Evolutionary conservation across 2,113 vertebrate genomes (phyloP).

Genomic region (Pantherophis guttatus): DNA sequence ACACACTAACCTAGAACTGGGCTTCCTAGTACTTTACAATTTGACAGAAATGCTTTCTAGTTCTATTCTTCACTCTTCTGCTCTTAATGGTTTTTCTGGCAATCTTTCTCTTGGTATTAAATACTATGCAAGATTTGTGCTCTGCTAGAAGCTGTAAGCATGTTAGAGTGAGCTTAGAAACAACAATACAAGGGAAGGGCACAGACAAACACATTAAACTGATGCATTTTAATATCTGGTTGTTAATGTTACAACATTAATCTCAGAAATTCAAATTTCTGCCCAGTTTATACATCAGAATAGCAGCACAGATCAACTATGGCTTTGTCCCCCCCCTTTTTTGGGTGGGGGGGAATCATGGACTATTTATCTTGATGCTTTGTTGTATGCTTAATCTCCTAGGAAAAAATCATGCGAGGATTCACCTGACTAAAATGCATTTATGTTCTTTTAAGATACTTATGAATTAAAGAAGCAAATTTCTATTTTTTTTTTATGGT

Average conservation of each 20-base stretch:
- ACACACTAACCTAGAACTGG: not conserved
- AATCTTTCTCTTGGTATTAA: not conserved
- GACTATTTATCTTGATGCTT: not conserved
- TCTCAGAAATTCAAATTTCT: rapidly evolving
- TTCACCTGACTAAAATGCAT: not conserved
- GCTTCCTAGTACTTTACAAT: not conserved
- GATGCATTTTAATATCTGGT: not conserved
- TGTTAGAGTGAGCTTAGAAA: not conserved
- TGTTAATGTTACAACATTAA: not conserved
- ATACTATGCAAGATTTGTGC: not conserved
- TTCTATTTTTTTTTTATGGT: conserved; percentile 29
- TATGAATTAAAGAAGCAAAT: conserved; percentile 5
- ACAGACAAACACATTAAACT: rapidly evolving
- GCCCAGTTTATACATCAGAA: conserved; percentile 14
- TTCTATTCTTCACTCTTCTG: not conserved
- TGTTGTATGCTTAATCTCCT: not conserved
- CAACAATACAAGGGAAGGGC: too few species aligned
- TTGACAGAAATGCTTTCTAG: not conserved
- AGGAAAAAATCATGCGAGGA: not conserved
- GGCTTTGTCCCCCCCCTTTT: not conserved
- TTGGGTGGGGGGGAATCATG: not conserved
- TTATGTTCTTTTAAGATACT: conserved; percentile 37
- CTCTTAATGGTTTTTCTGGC: not conserved
- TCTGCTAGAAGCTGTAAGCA: not conserved
- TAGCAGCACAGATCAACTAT: not conserved